These are phyloP conservation scores for Melolontha melolontha DNA, from an alignment of 2,888 invertebrate genomes.

Conservation along the genomic window DNA sequence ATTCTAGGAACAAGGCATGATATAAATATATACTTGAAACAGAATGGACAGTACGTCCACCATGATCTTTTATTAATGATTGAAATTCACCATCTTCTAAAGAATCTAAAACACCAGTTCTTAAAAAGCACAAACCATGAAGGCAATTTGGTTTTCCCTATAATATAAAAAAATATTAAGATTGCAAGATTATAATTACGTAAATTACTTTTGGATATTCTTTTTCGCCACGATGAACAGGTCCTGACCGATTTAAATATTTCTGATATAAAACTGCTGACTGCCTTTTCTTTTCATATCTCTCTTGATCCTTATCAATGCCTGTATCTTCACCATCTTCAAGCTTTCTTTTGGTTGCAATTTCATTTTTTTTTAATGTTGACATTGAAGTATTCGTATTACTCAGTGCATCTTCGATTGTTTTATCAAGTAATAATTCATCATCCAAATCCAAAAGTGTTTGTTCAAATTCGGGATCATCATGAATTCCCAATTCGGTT, in stretches of 20 bases:
- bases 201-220: constrained; percentile 81
- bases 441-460: constrained; percentile 76
- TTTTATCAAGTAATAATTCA: constrained; percentile 61
- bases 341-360: constrained; percentile 55
- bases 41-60: constrained; percentile 80
- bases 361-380: constrained; percentile 38
- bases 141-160: constrained; percentile 81
- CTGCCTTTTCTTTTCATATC: constrained; percentile 75
- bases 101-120: constrained; percentile 91
- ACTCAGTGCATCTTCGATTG: constrained; percentile 53
- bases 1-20: constrained; percentile 2
- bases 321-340: constrained; percentile 58
- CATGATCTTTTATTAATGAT: constrained; percentile 80
- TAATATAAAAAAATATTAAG: constrained; percentile 47
- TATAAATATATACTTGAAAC: constrained; percentile 74
- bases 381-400: constrained; percentile 56
- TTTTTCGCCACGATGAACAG: constrained; percentile 85
- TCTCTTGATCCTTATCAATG: constrained; percentile 74
- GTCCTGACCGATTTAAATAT: constrained; percentile 82
- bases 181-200: constrained; percentile 12
- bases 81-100: constrained; percentile 85
- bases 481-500: constrained; percentile 69
- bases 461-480: constrained; percentile 78
- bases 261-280: constrained; percentile 78
- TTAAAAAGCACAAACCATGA: constrained; percentile 76